Evolutionary conservation across 2,888 invertebrate species (phyloP).

Genomic region (Stenurella melanura): DNA sequence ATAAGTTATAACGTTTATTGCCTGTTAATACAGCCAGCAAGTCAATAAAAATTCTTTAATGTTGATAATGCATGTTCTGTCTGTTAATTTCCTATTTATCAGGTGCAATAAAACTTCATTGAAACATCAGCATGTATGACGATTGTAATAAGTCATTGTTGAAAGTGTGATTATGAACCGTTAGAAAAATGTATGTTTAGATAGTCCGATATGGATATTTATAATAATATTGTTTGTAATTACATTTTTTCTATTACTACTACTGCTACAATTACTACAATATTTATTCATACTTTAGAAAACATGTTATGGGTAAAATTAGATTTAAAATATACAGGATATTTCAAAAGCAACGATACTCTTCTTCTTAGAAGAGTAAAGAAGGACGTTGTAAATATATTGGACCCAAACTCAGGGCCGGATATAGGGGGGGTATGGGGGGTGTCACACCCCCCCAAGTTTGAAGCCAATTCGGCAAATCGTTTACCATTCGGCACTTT

Average conservation of each 20-base stretch:
- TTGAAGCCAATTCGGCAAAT: too few relatives aligned
- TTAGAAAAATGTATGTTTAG: constrained; percentile 19
- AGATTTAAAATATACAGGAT: too few relatives aligned
- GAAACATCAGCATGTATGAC: constrained; percentile 19
- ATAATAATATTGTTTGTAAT: not conserved
- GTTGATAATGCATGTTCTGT: constrained; percentile 1
- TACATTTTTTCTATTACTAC: not conserved
- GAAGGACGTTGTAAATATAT: too few relatives aligned
- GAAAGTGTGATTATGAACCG: not conserved
- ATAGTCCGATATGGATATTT: not conserved
- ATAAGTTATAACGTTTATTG: not conserved
- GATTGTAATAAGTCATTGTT: constrained; percentile 5
- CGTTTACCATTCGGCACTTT: too few relatives aligned
- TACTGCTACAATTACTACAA: not conserved
- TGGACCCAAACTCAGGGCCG: too few relatives aligned
- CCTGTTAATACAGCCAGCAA: not conserved
- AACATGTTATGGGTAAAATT: too few relatives aligned
- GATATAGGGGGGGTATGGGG: too few relatives aligned
- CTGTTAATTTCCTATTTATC: constrained; percentile 5
- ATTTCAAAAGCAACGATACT: too few relatives aligned
- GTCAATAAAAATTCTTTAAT: constrained; percentile 12
- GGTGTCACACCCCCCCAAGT: too few relatives aligned
- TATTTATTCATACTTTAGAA: too few relatives aligned
- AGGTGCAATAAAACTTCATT: constrained; percentile 5
- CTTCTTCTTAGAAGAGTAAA: too few relatives aligned